Base-by-base conservation (phyloP, 2,888 invertebrate genomes). In the Anthoptus insignis region DNA sequence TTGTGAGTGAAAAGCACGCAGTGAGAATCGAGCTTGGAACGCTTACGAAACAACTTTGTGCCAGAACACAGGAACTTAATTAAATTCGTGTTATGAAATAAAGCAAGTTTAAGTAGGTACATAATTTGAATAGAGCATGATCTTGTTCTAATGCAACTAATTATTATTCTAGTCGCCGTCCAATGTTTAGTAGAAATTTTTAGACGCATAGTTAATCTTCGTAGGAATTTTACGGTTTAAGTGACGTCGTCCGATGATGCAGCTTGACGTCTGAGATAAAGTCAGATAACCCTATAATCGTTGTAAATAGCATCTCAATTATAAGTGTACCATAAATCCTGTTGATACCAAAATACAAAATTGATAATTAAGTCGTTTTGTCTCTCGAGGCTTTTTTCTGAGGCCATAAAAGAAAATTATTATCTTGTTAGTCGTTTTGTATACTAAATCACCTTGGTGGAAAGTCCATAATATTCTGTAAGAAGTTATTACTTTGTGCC, bases 81-180 rank as follows among this genome's bases (percentile, higher is more conserved):
- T 82, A 80, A 81, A 80, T 78, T 76, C 74, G 67, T 69, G 76
- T 81, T 84, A 79, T 78, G 81, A 81, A 82, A 81, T 76, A 71
- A 64, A 64, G 63, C 67, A 68, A 70, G 72, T 73, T 76, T 76
- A 77, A 74, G 74, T 76, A 77, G 74, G 74, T 76, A 76, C 75
- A 74, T 77, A 79, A 77, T 79, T 81, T 80, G 81, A 81, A 81
- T 80, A 79, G 77, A 75, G 71, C 74, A 71, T 83, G 82, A 85
- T 83, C 87, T 86, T 86, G 87, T 88, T 86, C 80, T 79, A 79
- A 80, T 83, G 72, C 79, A 80, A 76, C 79, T 83, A 82, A 86
- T 87, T 84, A 86, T 87, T 81, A 79, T 79, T 81, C 81, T 78
- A 78, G 75, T 69, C 80, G 66, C 73, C 78, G 77, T 82, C 57